A percentile compares a stretch with the other conserved stretches of the same genome.
These are phyloP conservation scores for Grantiella picta DNA, from an alignment of 2,113 vertebrate genomes.

Conservation along the genomic window DNA sequence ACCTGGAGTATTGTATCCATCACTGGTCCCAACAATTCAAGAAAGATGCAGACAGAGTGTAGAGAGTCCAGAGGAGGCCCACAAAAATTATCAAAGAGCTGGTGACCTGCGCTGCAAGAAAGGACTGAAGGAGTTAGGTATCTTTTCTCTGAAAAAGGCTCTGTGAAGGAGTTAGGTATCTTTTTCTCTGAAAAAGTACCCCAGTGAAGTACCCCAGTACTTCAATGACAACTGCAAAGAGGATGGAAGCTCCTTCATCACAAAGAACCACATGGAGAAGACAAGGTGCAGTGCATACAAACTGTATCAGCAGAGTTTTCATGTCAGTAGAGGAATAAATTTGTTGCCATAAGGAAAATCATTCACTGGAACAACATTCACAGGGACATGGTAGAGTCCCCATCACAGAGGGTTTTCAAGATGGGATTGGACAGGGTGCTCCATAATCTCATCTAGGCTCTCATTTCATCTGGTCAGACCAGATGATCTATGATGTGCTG, in stretches of 20 bases:
- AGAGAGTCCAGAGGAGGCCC: not conserved
- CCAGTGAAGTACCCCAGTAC: not conserved
- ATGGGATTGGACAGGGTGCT: not conserved
- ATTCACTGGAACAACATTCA: not conserved
- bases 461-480: not conserved
- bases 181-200: not conserved
- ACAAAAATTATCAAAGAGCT: not conserved
- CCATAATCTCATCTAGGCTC: not conserved
- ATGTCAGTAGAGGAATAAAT: not conserved
- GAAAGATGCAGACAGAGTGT: not conserved
- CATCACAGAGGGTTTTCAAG: not conserved
- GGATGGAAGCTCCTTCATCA: not conserved
- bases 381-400: not conserved
- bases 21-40: not conserved
- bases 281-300: not conserved
- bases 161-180: not conserved
- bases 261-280: not conserved
- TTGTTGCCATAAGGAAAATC: not conserved
- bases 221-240: not conserved
- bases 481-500: not conserved
- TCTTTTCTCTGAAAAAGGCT: not conserved
- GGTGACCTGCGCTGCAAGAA: not conserved
- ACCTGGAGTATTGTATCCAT: not conserved
- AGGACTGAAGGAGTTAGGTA: not conserved
- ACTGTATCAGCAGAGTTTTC: not conserved